Conservation (phyloP, 2,797 vertebrate genomes). For the Etheostoma perlongum region DNA sequence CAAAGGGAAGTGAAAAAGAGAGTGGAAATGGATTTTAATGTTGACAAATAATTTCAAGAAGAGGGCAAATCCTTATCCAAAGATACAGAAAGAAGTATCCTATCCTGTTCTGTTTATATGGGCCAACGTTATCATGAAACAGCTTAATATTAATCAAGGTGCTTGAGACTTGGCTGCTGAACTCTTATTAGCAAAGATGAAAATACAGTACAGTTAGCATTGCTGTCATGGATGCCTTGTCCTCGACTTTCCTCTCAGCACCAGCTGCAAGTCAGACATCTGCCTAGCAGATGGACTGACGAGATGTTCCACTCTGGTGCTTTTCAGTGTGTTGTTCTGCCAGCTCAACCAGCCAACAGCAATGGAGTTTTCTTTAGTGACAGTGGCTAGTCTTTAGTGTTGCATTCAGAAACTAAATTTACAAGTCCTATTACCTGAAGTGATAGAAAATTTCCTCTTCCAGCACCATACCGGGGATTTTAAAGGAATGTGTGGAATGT, state of each 20-base stretch:
- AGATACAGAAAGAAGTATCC: background rate
- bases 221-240: constrained; percentile 29
- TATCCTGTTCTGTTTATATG: background rate
- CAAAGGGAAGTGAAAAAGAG: constrained; percentile 34
- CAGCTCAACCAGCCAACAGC: background rate
- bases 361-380: background rate
- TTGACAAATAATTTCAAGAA: background rate
- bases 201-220: constrained; percentile 47
- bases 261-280: constrained; percentile 73
- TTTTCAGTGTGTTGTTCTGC: constrained; percentile 16
- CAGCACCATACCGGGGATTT: background rate
- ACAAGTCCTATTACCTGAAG: constrained; percentile 16
- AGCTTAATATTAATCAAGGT: constrained; percentile 27
- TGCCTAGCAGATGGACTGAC: constrained; percentile 71
- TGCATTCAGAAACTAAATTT: constrained; percentile 32
- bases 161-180: constrained; percentile 23
- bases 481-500: constrained; percentile 30
- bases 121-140: background rate
- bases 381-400: background rate
- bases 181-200: constrained; percentile 43
- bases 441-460: background rate
- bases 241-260: constrained; percentile 44
- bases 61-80: background rate
- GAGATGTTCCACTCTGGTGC: constrained; percentile 23
- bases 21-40: constrained; percentile 11